These are phyloP conservation scores for Falco biarmicus DNA, from an alignment of 2,797 vertebrate species.

Conservation along the genomic window DNA sequence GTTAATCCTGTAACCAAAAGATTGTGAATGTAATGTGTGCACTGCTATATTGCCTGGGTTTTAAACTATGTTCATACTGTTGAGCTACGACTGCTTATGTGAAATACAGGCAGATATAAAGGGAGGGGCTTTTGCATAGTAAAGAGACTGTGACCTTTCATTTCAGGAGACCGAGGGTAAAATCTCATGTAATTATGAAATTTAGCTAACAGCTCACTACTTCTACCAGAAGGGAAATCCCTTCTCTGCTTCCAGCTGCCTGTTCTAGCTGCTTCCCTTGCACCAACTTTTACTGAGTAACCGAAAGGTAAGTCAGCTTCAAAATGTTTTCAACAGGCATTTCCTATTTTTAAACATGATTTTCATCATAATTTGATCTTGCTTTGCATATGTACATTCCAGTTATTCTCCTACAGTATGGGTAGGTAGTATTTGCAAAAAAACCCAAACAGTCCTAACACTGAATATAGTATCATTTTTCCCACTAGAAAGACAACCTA, in stretches of 20 bases:
- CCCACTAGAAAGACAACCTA: neutral
- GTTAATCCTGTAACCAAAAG: constrained; percentile 72
- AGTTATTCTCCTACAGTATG: neutral
- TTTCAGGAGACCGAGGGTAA: neutral
- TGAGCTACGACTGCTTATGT: neutral
- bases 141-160: neutral
- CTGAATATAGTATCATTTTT: neutral
- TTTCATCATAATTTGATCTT: neutral
- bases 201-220: neutral
- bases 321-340: neutral
- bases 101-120: neutral
- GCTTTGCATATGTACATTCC: neutral
- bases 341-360: neutral
- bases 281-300: neutral
- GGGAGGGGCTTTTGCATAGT: neutral
- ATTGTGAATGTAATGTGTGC: neutral
- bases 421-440: neutral
- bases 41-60: neutral
- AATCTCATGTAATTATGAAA: neutral
- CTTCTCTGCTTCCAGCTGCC: neutral
- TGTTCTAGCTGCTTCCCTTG: neutral
- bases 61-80: neutral
- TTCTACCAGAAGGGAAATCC: neutral
- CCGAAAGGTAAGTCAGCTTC: neutral
- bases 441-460: neutral